These are phyloP conservation scores for Zeuzera pyrina DNA, from an alignment of 2,888 invertebrate genomes.

Conservation along the genomic window DNA sequence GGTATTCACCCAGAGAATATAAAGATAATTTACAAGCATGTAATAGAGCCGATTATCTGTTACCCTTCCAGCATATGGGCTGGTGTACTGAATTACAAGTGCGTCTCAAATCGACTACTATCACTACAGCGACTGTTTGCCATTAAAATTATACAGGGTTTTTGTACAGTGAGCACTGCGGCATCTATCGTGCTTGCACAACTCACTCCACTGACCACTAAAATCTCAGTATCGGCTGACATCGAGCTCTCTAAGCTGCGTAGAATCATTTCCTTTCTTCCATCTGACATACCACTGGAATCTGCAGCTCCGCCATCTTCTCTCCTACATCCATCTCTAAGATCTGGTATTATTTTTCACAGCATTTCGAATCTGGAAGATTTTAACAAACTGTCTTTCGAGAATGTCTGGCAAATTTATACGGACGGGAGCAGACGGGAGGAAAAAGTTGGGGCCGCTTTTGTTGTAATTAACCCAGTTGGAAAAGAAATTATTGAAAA, in stretches of 20 bases:
- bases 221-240: slow-evolving; percentile 1
- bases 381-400: neutral
- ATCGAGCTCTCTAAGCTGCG: slow-evolving; percentile 2
- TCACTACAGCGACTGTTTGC: slow-evolving; percentile 5
- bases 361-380: neutral
- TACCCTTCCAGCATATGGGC: no score
- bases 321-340: neutral
- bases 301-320: neutral
- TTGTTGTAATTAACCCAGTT: no score
- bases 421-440: no score
- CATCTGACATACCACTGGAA: slow-evolving; percentile 1
- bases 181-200: no score
- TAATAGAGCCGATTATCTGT: no score
- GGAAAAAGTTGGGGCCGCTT: no score
- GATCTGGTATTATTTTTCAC: neutral
- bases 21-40: no score
- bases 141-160: slow-evolving; percentile 5
- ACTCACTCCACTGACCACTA: slow-evolving; percentile 1
- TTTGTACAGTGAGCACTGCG: slow-evolving; percentile 3
- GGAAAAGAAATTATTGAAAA: no score
- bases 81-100: no score
- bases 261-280: neutral
- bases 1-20: no score
- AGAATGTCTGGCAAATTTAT: neutral
- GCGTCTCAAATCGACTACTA: slow-evolving; percentile 1